Percentiles rank a stretch among this genome's conserved stretches.
Conservation (phyloP, 2,888 invertebrate species). For the Drosophila mayaguana region DNA sequence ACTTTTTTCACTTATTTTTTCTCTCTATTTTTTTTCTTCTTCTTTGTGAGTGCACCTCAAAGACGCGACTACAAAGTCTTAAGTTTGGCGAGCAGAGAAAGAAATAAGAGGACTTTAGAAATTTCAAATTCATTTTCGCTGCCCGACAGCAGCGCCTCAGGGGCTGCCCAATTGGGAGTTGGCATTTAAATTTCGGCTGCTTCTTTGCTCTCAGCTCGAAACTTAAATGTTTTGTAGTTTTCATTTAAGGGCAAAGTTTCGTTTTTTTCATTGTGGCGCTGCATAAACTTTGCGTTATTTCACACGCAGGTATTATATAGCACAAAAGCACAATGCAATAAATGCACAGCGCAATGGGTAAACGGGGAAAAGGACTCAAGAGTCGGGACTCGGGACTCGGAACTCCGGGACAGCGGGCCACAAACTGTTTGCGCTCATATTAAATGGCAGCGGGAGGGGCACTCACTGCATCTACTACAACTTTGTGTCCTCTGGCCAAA, state of each 20-base stretch:
- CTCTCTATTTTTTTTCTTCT: conserved; percentile 49
- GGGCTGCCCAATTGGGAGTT: conserved; percentile 37
- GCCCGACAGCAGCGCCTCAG: conserved; percentile 40
- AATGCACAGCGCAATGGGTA: conserved; percentile 13
- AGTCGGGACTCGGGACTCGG: neutral
- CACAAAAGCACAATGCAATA: conserved; percentile 71
- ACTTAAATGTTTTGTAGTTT: conserved; percentile 77
- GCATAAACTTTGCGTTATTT: conserved; percentile 79
- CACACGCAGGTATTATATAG: conserved; percentile 77
- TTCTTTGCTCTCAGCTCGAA: conserved; percentile 33
- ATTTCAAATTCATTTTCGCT: conserved; percentile 66
- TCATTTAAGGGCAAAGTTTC: conserved; percentile 73
- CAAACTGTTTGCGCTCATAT: conserved; percentile 69
- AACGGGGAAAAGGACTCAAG: neutral
- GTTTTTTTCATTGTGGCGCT: conserved; percentile 43
- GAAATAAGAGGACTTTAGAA: conserved; percentile 22
- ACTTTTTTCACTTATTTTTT: conserved; percentile 53
- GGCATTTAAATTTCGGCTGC: conserved; percentile 68
- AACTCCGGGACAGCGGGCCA: conserved; percentile 11
- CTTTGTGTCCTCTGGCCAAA: conserved; percentile 73
- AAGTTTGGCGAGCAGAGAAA: conserved; percentile 55
- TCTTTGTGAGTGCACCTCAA: conserved; percentile 57
- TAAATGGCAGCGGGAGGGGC: conserved; percentile 61
- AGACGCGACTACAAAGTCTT: conserved; percentile 73
- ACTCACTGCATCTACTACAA: conserved; percentile 42